Base-by-base conservation (phyloP, 2,888 invertebrate species). In the Drosophila pseudotakahashii region DNA sequence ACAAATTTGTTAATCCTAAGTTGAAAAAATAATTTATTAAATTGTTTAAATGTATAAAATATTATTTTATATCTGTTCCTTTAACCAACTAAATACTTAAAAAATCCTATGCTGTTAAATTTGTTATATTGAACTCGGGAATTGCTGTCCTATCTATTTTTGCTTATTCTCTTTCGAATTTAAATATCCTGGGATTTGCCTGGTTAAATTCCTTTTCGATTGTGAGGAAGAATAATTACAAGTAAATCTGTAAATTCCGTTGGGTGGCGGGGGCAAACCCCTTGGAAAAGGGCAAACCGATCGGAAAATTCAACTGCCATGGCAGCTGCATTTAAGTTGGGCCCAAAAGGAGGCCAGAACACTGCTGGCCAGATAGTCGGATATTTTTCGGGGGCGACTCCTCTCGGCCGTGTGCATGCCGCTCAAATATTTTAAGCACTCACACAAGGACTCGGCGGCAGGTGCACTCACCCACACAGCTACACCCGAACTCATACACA, bases 381-480 rank as follows among this genome's bases (percentile, higher is more conserved):
- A 62, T 62, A 52, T 30, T 70, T 58, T 64, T n/a, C 41, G 69
- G 62, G 69, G 62, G 26, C n/a, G 55, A 47, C 70, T 60, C 60
- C 61, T 53, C 67, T 7, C 23, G 7, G 2, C 23, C 7, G 77
- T 68, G 61, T 36, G 45, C 62, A 41, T 48, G 73, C 73, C 76
- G 63, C 73, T 76, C 88, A 83, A 83, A 83, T 86, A 83, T 83
- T 88, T 86, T 81, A 81, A 88, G 81, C 77, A 70, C 81, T 69
- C 73, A 54, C 63, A 70, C 54, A 23, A 32, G 34, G 37, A 34
- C 64, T 11, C 45, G 30, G 16, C 37, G 23, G 48, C 52, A 52
- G 52, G 36, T 51, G 64, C 67, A 37, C 44, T 44, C 47, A 32
- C 32, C 14, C 16, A 51, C 52, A 57, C 50, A 66, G n/a, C 14